Evolutionary conservation across 1,140 invertebrate species (phyloP).

Genomic region (Theocolax elegans): DNA sequence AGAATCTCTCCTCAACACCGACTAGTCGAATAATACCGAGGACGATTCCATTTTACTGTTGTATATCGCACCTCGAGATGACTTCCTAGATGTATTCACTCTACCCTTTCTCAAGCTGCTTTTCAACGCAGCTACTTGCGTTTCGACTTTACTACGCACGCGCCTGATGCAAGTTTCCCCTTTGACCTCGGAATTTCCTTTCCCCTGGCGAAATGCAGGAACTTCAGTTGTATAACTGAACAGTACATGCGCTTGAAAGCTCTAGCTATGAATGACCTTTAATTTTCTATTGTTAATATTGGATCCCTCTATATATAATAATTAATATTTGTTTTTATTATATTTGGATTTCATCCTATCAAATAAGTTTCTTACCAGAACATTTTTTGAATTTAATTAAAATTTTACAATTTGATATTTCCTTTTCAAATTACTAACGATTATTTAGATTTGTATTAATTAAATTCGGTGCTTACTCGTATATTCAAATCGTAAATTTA

Average conservation of each 20-base stretch:
- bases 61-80: neutral
- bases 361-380: too few relatives aligned
- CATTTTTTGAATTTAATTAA: too few relatives aligned
- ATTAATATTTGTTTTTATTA: conserved; percentile 7
- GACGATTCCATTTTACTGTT: conserved; percentile 24
- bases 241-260: neutral
- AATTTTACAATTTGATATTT: too few relatives aligned
- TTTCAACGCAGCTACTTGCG: neutral
- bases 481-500: too few relatives aligned
- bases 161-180: too few relatives aligned
- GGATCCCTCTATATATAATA: neutral
- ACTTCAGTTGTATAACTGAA: neutral
- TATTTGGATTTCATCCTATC: too few relatives aligned
- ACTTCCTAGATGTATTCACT: conserved; percentile 6
- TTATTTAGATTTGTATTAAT: too few relatives aligned
- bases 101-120: neutral
- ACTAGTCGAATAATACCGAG: neutral
- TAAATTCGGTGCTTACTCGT: too few relatives aligned
- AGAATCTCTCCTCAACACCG: too few relatives aligned
- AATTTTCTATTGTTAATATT: conserved; percentile 21
- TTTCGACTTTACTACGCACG: neutral
- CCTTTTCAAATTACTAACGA: too few relatives aligned
- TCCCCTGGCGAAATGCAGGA: too few relatives aligned
- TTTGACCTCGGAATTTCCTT: neutral
- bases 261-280: neutral